Conservation (phyloP, 2,888 invertebrate species). For the Yponomeuta malinellus region DNA sequence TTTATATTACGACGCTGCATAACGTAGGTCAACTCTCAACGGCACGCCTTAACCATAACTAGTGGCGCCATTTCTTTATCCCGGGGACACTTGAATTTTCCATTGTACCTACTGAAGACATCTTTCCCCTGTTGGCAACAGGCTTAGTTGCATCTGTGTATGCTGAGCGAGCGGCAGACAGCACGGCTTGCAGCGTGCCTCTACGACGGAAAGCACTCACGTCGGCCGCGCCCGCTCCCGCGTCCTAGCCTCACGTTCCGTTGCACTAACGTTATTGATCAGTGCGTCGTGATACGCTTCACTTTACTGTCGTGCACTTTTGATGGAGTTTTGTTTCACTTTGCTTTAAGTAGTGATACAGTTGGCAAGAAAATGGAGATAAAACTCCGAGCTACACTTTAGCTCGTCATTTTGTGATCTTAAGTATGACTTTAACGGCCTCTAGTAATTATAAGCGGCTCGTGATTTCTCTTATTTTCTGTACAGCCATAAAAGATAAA, state of each 20-base stretch:
- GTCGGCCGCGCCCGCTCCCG: constrained; percentile 19
- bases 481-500: not conserved
- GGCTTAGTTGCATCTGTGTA: constrained; percentile 47
- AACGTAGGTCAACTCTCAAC: not conserved
- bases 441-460: not conserved
- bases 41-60: not conserved
- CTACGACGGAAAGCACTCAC: constrained; percentile 73
- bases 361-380: not conserved
- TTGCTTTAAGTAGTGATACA: not conserved
- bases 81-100: not conserved
- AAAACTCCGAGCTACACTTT: not conserved
- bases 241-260: constrained; percentile 24
- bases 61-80: not conserved
- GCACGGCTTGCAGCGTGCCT: constrained; percentile 56
- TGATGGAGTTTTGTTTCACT: constrained; percentile 9
- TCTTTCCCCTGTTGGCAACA: constrained; percentile 24
- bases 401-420: not conserved
- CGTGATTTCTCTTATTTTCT: not conserved
- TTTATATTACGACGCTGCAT: not conserved
- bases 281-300: constrained; percentile 21
- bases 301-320: not conserved
- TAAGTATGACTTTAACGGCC: not conserved
- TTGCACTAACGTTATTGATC: constrained; percentile 63
- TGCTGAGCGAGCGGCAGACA: constrained; percentile 34
- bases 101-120: constrained; percentile 33